Evolutionary conservation across 1,140 invertebrate species (phyloP), one percentile per base, ranked within the genome.

Genomic region (Battus philenor): DNA sequence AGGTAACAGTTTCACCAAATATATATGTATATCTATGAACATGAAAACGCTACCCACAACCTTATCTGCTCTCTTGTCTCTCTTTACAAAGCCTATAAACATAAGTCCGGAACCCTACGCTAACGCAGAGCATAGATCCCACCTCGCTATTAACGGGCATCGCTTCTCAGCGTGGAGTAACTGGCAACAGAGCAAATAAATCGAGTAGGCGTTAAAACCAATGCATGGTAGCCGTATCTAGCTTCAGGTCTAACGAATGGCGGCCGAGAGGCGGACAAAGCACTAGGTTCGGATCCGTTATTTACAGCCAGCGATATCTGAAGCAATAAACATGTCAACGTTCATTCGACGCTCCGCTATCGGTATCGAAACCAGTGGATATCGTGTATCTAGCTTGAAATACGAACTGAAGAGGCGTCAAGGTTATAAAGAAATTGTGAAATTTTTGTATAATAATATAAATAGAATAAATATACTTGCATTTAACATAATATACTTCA

Each of bases 291-390:
- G 34, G 54, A 58, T 60, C 51, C 50, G 47, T 59, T 61, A 68
- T 74, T 71, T 75, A 73, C 72, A 46, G 53, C 11, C 12, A 32
- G 38, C 55, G 55, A 64, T 73, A 77, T 72, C 62, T 64, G 13
- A 39, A 41, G 62, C 67, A 60, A 57, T 77, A 77, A 74, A 77
- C 70, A 70, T 69, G 70, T 74, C 73, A 67, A 53, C 70, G 58
- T 53, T 55, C 50, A 54, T 52, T 39, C 56, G 55, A 50, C 43
- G 54, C 51, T 50, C 48, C 39, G 43, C 59, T 62, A 64, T 64
- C 62, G 59, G 54, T 38, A 33, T 50, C n/a, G 38, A 27, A 9
- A n/a, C 7, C 24, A 41, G 11, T 26, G 38, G 13, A 17, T 41
- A 45, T 24, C 26, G 44, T 48, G 16, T 36, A 49, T 54, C 48